Percentiles rank a stretch among this genome's conserved stretches.
phyloP scores from a whole-genome alignment of 2,888 invertebrate genomes.

The Tachystola acroxantha region DNA sequence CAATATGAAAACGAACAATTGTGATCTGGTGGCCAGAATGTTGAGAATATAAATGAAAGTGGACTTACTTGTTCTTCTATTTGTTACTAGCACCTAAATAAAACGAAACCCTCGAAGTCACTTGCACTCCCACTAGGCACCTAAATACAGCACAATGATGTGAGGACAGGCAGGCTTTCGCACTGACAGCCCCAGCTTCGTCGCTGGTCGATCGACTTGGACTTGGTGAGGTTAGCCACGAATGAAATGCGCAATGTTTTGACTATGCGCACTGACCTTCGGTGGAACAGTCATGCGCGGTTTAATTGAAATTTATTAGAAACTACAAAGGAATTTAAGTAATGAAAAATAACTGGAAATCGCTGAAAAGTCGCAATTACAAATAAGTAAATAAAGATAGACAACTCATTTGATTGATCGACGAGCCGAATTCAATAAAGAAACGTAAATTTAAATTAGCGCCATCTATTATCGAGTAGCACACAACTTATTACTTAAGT shows the following conservation, averaged over 20 bases:
- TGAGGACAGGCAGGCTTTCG: slow-evolving; percentile 37
- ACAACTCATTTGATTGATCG: too few species aligned
- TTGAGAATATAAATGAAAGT: too few species aligned
- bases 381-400: too few species aligned
- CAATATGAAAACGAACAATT: neutral
- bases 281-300: slow-evolving; percentile 65
- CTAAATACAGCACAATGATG: slow-evolving; percentile 62
- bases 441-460: too few species aligned
- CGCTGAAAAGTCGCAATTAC: too few species aligned
- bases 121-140: slow-evolving; percentile 68
- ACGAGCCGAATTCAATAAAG: too few species aligned
- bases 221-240: slow-evolving; percentile 54
- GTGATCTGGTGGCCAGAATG: too few species aligned
- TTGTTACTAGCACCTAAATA: slow-evolving; percentile 46
- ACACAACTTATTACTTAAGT: too few species aligned
- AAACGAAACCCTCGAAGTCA: slow-evolving; percentile 51
- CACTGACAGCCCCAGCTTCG: slow-evolving; percentile 43
- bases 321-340: neutral
- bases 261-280: slow-evolving; percentile 73
- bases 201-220: slow-evolving; percentile 63
- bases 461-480: too few species aligned
- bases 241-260: slow-evolving; percentile 72
- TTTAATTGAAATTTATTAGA: slow-evolving; percentile 13
- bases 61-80: slow-evolving; percentile 55
- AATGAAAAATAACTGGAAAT: too few species aligned